Evolutionary conservation across 2,888 invertebrate genomes (phyloP).

Genomic region (Diarsia brunnea): DNA sequence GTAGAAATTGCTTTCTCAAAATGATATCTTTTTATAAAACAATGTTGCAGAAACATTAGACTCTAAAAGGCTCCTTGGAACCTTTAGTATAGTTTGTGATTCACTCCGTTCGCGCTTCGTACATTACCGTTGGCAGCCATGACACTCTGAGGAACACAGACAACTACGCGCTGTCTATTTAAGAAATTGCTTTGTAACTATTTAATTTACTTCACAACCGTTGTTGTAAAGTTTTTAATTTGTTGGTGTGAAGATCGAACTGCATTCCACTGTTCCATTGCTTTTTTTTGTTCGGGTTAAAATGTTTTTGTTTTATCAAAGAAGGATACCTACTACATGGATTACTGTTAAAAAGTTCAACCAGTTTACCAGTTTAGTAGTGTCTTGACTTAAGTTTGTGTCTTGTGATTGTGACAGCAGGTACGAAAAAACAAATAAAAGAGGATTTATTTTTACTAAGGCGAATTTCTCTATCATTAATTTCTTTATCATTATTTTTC

Average conservation of each 20-base stretch:
- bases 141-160: neutral
- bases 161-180: neutral
- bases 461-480: too few relatives aligned
- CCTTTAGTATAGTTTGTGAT: conserved; percentile 37
- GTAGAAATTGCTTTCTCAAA: neutral
- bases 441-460: too few relatives aligned
- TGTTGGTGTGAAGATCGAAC: neutral
- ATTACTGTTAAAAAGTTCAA: neutral
- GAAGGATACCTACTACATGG: neutral
- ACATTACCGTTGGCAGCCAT: neutral
- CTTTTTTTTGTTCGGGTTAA: neutral
- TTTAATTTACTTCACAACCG: neutral
- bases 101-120: neutral
- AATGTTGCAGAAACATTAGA: conserved; percentile 15
- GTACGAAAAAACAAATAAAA: neutral
- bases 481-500: too few relatives aligned
- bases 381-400: neutral
- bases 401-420: neutral
- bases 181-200: conserved; percentile 6
- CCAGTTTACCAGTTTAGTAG: neutral
- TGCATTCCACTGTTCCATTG: neutral
- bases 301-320: neutral
- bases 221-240: conserved; percentile 1
- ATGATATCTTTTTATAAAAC: conserved; percentile 2
- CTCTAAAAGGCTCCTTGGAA: conserved; percentile 3